Percentiles rank a stretch among this genome's conserved stretches.
phyloP scores from a whole-genome alignment of 1,140 invertebrate genomes.

The Saxidomus purpurata region DNA sequence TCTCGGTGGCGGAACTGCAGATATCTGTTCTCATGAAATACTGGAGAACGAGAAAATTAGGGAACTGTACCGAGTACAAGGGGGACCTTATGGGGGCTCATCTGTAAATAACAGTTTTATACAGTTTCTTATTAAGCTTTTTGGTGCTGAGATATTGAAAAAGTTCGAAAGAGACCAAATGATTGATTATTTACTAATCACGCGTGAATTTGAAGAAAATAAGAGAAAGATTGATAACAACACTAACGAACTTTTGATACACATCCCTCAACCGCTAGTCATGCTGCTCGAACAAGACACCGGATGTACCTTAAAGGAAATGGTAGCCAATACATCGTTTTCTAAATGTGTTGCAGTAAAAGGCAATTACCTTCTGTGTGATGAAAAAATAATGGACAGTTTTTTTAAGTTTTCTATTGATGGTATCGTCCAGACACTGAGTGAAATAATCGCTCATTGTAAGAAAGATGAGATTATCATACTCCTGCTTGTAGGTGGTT shows the following conservation, averaged over 20 bases:
- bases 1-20: too few species aligned
- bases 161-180: not conserved
- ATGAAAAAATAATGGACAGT: not conserved
- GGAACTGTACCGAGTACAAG: slow-evolving; percentile 11
- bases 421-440: not conserved
- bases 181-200: not conserved
- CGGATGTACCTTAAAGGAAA: not conserved
- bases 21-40: too few species aligned
- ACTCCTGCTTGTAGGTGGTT: not conserved
- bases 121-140: not conserved
- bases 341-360: too few species aligned
- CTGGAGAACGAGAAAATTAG: too few species aligned
- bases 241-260: not conserved
- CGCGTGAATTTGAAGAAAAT: not conserved
- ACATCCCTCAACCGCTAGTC: not conserved
- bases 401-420: not conserved
- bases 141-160: not conserved
- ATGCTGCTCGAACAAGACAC: too few species aligned
- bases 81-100: not conserved
- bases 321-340: too few species aligned
- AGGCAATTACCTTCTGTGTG: not conserved
- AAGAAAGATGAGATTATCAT: not conserved
- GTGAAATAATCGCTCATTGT: not conserved
- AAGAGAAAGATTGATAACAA: not conserved
- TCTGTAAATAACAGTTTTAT: not conserved